Evolutionary conservation across 2,797 vertebrate genomes (phyloP).

Genomic region (Eulemur rubriventer): DNA sequence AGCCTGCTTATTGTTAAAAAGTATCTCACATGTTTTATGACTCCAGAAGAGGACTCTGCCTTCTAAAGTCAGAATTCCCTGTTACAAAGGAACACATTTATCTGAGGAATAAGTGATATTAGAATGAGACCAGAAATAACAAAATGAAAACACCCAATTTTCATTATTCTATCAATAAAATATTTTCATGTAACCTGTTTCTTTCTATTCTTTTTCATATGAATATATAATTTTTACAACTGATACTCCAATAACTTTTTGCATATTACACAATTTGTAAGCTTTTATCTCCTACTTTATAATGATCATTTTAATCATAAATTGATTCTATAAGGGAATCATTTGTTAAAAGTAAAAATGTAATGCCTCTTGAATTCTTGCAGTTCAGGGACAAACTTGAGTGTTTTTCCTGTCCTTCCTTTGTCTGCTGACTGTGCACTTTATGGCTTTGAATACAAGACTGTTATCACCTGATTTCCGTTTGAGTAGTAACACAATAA

Average conservation of each 20-base stretch:
- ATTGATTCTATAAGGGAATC: neutral
- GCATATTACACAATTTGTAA: neutral
- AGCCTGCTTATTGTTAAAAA: neutral
- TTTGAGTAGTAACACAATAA: constrained; percentile 64
- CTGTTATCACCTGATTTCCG: constrained; percentile 52
- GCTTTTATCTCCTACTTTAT: neutral
- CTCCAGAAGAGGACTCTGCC: neutral
- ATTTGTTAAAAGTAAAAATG: constrained; percentile 23
- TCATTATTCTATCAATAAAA: neutral
- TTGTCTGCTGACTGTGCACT: constrained; percentile 70
- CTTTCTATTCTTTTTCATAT: neutral
- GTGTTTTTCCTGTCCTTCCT: constrained; percentile 68
- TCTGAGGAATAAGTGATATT: neutral
- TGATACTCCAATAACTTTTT: neutral
- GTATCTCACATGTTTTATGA: neutral
- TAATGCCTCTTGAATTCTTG: neutral
- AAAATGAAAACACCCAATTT: neutral
- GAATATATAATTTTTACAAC: neutral
- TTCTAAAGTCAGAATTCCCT: neutral
- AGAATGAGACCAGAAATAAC: neutral
- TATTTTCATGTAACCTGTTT: neutral
- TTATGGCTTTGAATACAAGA: constrained; percentile 58
- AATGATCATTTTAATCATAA: neutral
- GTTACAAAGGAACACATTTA: neutral
- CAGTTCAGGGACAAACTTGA: neutral